Percentiles rank a stretch among this genome's conserved stretches.
Evolutionary conservation across 2,888 invertebrate genomes (phyloP).

Genomic region (Carabus problematicus): DNA sequence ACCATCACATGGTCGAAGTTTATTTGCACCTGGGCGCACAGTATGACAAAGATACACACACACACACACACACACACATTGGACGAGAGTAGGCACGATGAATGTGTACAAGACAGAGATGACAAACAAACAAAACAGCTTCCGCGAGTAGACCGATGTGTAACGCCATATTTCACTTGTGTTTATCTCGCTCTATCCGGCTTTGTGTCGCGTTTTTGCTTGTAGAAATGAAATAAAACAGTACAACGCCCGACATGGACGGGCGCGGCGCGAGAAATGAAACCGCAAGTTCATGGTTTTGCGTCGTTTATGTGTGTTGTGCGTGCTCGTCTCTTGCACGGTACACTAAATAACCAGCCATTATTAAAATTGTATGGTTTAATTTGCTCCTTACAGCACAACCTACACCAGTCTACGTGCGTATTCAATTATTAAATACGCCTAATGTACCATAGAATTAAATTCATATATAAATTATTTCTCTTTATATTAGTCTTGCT

Average conservation of each 20-base stretch:
- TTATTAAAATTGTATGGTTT: too few relatives aligned
- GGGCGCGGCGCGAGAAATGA: conserved; percentile 14
- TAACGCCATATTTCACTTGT: conserved; percentile 37
- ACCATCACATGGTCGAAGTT: conserved; percentile 8
- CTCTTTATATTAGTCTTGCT: too few relatives aligned
- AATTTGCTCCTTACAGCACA: too few relatives aligned
- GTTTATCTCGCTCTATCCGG: conserved; percentile 33
- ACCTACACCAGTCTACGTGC: too few relatives aligned
- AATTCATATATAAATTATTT: too few relatives aligned
- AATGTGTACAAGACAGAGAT: background rate
- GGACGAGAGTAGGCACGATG: background rate
- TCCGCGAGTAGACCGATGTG: conserved; percentile 31
- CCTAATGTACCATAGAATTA: too few relatives aligned
- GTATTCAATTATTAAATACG: too few relatives aligned
- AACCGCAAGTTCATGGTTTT: conserved; percentile 20
- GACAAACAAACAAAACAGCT: conserved; percentile 24
- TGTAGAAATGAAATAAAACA: conserved; percentile 25
- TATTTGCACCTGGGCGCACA: conserved; percentile 11
- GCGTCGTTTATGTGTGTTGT: too few relatives aligned
- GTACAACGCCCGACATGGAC: conserved; percentile 18
- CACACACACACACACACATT: background rate
- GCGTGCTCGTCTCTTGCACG: too few relatives aligned
- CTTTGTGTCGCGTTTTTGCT: conserved; percentile 30
- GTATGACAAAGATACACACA: background rate
- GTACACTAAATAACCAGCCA: too few relatives aligned